Evolutionary conservation across 1,140 invertebrate genomes (phyloP), one percentile per base, ranked within the genome.

Genomic region (Rhagoletis zephyria): DNA sequence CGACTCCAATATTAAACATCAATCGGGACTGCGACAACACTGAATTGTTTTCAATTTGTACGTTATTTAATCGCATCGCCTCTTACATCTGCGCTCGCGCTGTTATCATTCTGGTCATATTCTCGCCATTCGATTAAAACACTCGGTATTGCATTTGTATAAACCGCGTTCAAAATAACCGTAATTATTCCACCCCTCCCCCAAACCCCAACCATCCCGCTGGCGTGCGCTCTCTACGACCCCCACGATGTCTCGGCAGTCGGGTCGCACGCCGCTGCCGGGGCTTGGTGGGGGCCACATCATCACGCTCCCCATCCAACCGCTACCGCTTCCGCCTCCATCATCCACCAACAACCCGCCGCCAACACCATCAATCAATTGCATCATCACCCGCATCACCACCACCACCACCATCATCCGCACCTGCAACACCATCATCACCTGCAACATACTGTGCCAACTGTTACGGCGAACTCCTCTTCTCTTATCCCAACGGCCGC

Each of bases 201-300:
- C 90, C 91, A 92, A 89, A 92, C 91, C 91, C 91, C 91, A 93
- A 93, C 92, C 90, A 92, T 93, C 92, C 92, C 92, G 91, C 92
- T 93, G 92, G 92, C 92, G 91, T 93, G 92, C 91, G 92, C 92
- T 92, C 91, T 93, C 88, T 93, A 93, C 92, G 92, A 93, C 92
- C 92, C 92, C 92, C 92, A 93, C 92, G 91, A 93, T 93, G 92
- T 93, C 92, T 92, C 92, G 92, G 92, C 92, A 93, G 91, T 92
- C 91, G 92, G 91, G 92, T 93, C 92, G 91, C 92, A 93, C 92
- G 91, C 91, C 91, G 90, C 92, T 93, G 92, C 92, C 92, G 92
- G 92, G 92, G 91, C 92, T 90, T 93, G 92, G 92, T 93, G 92
- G 92, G 92, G 92, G 92, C 89, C 90, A 87, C 92, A 93, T 92